Percentiles rank a stretch among this genome's conserved stretches.
phyloP scores from a whole-genome alignment of 2,888 invertebrate genomes.

The Zaprionus bogoriensis region DNA sequence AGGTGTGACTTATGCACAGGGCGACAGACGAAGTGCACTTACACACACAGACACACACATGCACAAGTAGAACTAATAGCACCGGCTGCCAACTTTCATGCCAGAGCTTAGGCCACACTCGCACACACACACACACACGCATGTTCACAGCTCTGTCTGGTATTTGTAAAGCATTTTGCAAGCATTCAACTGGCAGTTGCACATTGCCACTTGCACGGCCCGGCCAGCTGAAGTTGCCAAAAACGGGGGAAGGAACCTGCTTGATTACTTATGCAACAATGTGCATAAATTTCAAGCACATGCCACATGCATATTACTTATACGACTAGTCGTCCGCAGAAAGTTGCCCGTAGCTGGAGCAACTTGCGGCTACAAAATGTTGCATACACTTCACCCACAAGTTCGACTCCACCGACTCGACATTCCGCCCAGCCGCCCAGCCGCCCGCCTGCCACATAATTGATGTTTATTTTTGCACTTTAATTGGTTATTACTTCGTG shows the following conservation, averaged over 20 bases:
- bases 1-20: slow-evolving; percentile 47
- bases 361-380: slow-evolving; percentile 15
- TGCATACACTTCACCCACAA: neutral
- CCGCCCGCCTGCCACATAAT: no score
- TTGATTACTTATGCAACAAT: slow-evolving; percentile 46
- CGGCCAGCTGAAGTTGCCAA: slow-evolving; percentile 34
- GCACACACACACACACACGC: no score
- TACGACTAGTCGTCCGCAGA: slow-evolving; percentile 5
- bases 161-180: slow-evolving; percentile 12
- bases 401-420: neutral
- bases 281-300: slow-evolving; percentile 55
- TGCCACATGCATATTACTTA: slow-evolving; percentile 33
- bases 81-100: slow-evolving; percentile 27
- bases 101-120: slow-evolving; percentile 29
- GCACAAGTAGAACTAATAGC: no score
- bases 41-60: slow-evolving; percentile 18
- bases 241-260: neutral
- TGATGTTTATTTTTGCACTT: slow-evolving; percentile 74
- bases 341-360: slow-evolving; percentile 15
- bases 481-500: slow-evolving; percentile 73
- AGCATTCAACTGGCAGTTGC: slow-evolving; percentile 36
- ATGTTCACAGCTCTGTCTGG: no score
- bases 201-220: slow-evolving; percentile 36
- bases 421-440: neutral
- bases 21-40: slow-evolving; percentile 23